These are phyloP conservation scores for Neostethus bicornis DNA, from an alignment of 2,797 vertebrate genomes.

Conservation along the genomic window DNA sequence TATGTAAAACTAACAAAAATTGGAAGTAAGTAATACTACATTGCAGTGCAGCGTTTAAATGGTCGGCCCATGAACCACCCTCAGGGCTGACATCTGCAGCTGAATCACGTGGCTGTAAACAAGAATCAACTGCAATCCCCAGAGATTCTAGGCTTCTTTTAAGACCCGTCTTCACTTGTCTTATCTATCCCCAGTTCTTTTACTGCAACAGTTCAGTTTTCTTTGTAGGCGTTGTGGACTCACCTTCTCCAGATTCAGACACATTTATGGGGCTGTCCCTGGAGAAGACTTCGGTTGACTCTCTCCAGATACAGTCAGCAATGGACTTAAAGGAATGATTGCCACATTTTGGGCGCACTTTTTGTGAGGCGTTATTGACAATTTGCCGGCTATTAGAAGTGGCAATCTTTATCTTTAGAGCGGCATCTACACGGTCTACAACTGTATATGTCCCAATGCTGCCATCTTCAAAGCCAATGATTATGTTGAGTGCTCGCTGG, in stretches of 20 bases:
- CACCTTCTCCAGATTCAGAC: slow-evolving; percentile 89
- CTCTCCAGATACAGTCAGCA: slow-evolving; percentile 96
- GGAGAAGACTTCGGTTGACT: slow-evolving; percentile 97
- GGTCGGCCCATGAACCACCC: slow-evolving; percentile 77
- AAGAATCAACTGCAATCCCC: slow-evolving; percentile 80
- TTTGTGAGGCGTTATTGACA: slow-evolving; percentile 91
- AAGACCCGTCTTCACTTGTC: slow-evolving; percentile 53
- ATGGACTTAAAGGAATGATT: slow-evolving; percentile 91
- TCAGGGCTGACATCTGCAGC: slow-evolving; percentile 83
- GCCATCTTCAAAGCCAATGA: slow-evolving; percentile 96
- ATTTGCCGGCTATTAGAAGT: slow-evolving; percentile 99
- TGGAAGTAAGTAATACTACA: slow-evolving; percentile 71
- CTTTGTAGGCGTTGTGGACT: slow-evolving; percentile 94
- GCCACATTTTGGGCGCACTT: slow-evolving; percentile 91
- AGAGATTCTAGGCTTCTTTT: slow-evolving; percentile 65
- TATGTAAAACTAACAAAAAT: slow-evolving; percentile 66
- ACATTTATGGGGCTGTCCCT: slow-evolving; percentile 98
- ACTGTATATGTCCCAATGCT: slow-evolving; percentile 98
- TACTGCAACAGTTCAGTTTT: slow-evolving; percentile 89
- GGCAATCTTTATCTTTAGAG: slow-evolving; percentile 98
- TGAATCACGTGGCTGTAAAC: slow-evolving; percentile 87
- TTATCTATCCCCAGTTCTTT: slow-evolving; percentile 51
- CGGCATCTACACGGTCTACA: slow-evolving; percentile 95
- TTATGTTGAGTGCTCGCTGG: slow-evolving; percentile 96
- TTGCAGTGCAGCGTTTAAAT: slow-evolving; percentile 78